Evolutionary conservation across 2,113 vertebrate species (phyloP), one percentile per base, ranked within the genome.

Genomic region (Chaenogobius annularis): DNA sequence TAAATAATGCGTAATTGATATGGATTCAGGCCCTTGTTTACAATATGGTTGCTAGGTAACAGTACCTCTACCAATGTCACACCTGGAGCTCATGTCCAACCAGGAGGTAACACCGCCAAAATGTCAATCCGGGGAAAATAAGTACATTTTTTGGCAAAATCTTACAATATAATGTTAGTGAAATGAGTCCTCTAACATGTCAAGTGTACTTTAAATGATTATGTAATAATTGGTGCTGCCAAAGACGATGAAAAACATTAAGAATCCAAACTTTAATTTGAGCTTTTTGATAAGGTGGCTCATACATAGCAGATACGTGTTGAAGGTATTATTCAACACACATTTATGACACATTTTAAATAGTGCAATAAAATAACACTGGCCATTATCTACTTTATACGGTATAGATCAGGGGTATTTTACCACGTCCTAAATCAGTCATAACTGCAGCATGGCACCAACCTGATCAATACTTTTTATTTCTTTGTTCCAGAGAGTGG

Each of bases 391-490:
- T 54, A 54, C 50, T 54, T 19, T 54, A 54, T 52, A 52, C 50
- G n/a, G 50, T 22, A 58, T 58, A 58, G 23, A 58, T 58, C 55
- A 58, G 55, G 55, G 22, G 55, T 58, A 58, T 58, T 58, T 58
- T 23, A 26, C 12, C 55, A 23, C 5, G 22, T 23, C 22, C 55
- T 58, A 26, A 26, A 58, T 58, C 55, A 58, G 55, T 26, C 55
- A 19, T 35, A 61, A 61, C 26, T 35, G 14, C 58, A 61, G 13
- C 58, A 31, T 61, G 58, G 58, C 17, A 63, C 61, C 70, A 76
- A 61, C 63, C 81, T 68, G 83, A 79, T 83, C 84, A 71, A 83
- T 88, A 83, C 75, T 74, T 84, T 54, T 77, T 68, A 50, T 75
- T 23, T 76, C 78, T 77, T 76, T 81, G 66, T 79, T 83, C 71